phyloP scores from a whole-genome alignment of 1,140 invertebrate genomes.

The Lerema accius region DNA sequence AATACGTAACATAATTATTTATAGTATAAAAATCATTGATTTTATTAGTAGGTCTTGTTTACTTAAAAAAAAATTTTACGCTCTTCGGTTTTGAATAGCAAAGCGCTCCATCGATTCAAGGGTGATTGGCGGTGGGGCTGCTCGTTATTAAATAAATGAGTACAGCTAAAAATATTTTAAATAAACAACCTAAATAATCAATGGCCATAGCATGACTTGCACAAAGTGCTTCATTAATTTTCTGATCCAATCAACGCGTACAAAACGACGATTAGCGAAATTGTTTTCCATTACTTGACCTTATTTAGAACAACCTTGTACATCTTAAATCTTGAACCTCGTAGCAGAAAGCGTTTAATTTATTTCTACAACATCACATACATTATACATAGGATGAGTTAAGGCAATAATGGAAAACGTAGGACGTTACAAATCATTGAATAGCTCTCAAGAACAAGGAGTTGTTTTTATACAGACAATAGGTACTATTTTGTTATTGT shows the following conservation, averaged over 20 bases:
- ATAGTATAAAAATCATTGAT: too few relatives aligned
- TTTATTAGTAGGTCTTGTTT: too few relatives aligned
- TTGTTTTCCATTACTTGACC: conserved; percentile 25
- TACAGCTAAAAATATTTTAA: conserved; percentile 3
- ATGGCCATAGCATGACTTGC: conserved; percentile 18
- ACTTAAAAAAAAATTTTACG: too few relatives aligned
- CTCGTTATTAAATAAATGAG: background rate
- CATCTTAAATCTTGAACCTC: background rate
- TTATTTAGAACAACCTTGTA: background rate
- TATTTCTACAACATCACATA: too few relatives aligned
- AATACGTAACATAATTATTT: too few relatives aligned
- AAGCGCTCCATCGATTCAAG: background rate
- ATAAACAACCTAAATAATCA: conserved; percentile 13
- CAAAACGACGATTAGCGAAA: conserved; percentile 32
- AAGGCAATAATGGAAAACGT: too few relatives aligned
- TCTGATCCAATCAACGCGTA: conserved; percentile 28
- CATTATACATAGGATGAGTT: too few relatives aligned
- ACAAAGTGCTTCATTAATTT: conserved; percentile 22
- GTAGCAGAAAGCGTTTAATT: background rate
- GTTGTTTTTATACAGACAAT: too few relatives aligned
- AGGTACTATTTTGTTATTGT: too few relatives aligned
- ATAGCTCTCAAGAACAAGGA: too few relatives aligned
- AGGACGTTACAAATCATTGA: too few relatives aligned
- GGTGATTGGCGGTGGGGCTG: too few relatives aligned
- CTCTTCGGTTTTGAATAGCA: background rate